Base-by-base conservation (phyloP, 53 echinoderm and acorn worm genomes). In the Henricia sp. region DNA sequence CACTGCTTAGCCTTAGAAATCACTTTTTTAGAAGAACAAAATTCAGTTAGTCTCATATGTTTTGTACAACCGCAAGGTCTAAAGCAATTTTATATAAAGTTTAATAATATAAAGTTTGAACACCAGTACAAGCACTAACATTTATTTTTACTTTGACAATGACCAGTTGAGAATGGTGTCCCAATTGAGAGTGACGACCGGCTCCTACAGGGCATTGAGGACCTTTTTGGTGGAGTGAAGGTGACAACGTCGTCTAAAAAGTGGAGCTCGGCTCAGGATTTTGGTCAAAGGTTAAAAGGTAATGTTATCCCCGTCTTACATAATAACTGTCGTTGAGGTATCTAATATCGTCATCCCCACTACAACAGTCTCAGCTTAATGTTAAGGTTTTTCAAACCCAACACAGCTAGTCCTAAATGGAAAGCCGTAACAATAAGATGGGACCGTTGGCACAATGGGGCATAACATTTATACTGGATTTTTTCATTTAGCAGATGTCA, bases 111-210 rank as follows among this genome's bases (percentile, higher is more conserved):
- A n/a, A n/a, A n/a, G n/a, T n/a, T n/a, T n/a, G n/a, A n/a, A n/a
- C n/a, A n/a, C n/a, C n/a, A n/a, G n/a, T n/a, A n/a, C n/a, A n/a
- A n/a, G n/a, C n/a, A n/a, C n/a, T n/a, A n/a, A n/a, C 3, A 38
- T 36, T 67, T 32, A 34, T 41, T 67, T 37, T 37, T 38, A 67
- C 11, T 3, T 67, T 37, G 9, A 6, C 39, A 67, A 70, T 43
- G 16, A 37, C 57, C 64, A 80, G 80, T 80, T 64, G 24, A 48
- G 30, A 80, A 63, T 17, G 39, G 80, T 13, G 32, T 34, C 80
- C 64, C 46, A 48, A 64, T 80, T 64, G 80, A 80, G 80, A 80
- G 64, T 64, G 42, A 62, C 21, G 50, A 80, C 29, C 32, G 64
- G 46, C 50, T 62, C 13, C 24, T 80, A 34, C 11, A 25, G 46